A percentile compares a stretch with the other conserved stretches of the same genome.
Evolutionary conservation across 1,140 invertebrate genomes (phyloP).

Genomic region (Zaprionus kolodkinae): DNA sequence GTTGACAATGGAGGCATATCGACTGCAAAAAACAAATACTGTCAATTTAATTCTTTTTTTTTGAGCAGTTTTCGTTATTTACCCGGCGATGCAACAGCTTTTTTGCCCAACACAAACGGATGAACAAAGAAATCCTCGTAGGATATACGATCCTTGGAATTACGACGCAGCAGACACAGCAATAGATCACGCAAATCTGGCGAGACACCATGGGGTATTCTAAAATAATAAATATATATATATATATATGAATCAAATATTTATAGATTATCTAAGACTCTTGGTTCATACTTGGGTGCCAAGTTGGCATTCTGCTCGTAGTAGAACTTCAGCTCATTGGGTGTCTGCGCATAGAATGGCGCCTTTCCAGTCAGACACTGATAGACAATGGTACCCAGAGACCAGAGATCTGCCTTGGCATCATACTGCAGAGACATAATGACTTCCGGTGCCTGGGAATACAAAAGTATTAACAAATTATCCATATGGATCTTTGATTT

Average conservation of each 20-base stretch:
- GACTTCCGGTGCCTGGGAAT: constrained; percentile 96
- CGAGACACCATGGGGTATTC: constrained; percentile 96
- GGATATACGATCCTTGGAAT: constrained; percentile 97
- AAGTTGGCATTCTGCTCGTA: constrained; percentile 99
- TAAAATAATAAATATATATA: constrained; percentile 81
- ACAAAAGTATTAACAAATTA: not conserved
- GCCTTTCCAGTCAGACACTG: constrained; percentile 99
- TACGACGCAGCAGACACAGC: constrained; percentile 94
- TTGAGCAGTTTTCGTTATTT: constrained; percentile 17
- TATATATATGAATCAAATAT: not conserved
- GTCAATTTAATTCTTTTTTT: not conserved
- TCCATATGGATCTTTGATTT: not conserved
- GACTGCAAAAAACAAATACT: constrained; percentile 53
- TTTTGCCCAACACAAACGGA: constrained; percentile 91
- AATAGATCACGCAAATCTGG: constrained; percentile 94
- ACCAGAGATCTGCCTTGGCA: constrained; percentile 99
- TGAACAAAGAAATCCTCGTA: constrained; percentile 98
- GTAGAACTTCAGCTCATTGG: constrained; percentile 98
- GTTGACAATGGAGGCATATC: constrained; percentile 73
- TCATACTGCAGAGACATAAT: constrained; percentile 99
- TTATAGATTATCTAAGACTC: not conserved
- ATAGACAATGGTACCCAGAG: constrained; percentile 99
- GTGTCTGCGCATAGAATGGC: constrained; percentile 98
- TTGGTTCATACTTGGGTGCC: constrained; percentile 92
- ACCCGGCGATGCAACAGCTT: constrained; percentile 84